Evolutionary conservation across 1,140 invertebrate species (phyloP).

Genomic region (Sitobion miscanthi): DNA sequence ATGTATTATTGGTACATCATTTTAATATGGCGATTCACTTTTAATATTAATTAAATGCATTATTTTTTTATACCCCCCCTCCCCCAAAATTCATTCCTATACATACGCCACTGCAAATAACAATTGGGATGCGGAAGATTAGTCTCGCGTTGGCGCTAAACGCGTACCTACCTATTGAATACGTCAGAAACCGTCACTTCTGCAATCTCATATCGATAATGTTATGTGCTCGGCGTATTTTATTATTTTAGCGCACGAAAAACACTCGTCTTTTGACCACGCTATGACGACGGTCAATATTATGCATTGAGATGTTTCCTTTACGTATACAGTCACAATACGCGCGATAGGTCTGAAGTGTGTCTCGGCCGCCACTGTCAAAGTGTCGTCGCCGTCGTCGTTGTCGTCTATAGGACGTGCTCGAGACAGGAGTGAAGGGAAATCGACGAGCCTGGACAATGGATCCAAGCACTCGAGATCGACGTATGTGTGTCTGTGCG

Average conservation of each 20-base stretch:
- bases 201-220: not conserved
- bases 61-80: too few species aligned
- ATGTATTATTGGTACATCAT: too few species aligned
- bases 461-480: conserved; percentile 25
- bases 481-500: not conserved
- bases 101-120: too few species aligned
- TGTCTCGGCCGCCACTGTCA: conserved; percentile 7
- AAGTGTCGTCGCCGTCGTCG: conserved; percentile 27
- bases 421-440: conserved; percentile 16
- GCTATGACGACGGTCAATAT: conserved; percentile 28
- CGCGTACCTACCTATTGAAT: not conserved
- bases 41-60: too few species aligned
- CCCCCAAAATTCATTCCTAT: too few species aligned
- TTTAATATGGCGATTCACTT: too few species aligned
- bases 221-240: not conserved
- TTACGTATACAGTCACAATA: conserved; percentile 16
- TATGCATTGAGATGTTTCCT: conserved; percentile 24
- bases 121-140: not conserved
- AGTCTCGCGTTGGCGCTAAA: not conserved
- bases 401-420: not conserved
- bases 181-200: not conserved
- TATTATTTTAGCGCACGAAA: conserved; percentile 21
- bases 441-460: not conserved
- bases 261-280: conserved; percentile 11
- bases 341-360: conserved; percentile 21